A percentile compares a stretch with the other conserved stretches of the same genome.
Conservation (phyloP, 2,797 vertebrate genomes). For the Atherinosoma microstoma region DNA sequence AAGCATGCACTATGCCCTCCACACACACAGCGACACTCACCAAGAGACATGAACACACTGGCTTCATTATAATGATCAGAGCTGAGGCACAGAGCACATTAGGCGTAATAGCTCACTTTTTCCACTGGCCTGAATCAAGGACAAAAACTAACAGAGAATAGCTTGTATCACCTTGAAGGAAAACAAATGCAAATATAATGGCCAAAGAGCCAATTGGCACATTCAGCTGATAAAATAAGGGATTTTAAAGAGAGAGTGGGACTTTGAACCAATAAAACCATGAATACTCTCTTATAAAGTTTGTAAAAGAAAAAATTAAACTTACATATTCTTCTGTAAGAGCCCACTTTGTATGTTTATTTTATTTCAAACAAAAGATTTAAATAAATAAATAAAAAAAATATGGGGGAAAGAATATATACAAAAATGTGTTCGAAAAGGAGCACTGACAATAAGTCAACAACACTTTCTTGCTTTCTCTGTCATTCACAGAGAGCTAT, state of each 20-base stretch:
- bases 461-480: constrained; percentile 3
- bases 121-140: constrained; percentile 46
- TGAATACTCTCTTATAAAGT: background rate
- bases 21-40: constrained; percentile 21
- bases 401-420: too few relatives aligned
- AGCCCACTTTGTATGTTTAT: background rate
- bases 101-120: constrained; percentile 44
- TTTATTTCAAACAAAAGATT: too few relatives aligned
- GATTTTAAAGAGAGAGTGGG: background rate
- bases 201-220: constrained; percentile 11
- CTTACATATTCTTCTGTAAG: constrained; percentile 2
- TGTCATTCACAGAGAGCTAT: background rate
- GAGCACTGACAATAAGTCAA: constrained; percentile 7
- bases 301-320: background rate
- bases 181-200: constrained; percentile 22
- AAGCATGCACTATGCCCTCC: background rate
- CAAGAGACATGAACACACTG: constrained; percentile 41
- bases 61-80: constrained; percentile 62
- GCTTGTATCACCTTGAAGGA: constrained; percentile 30
- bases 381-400: too few relatives aligned
- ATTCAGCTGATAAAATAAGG: constrained; percentile 13
- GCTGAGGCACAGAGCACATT: constrained; percentile 53
- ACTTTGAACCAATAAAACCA: constrained; percentile 10
- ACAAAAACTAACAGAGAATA: constrained; percentile 43
- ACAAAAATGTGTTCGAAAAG: too few relatives aligned